A percentile compares a stretch with the other conserved stretches of the same genome.
Evolutionary conservation across 2,888 invertebrate genomes (phyloP).

Genomic region (Leptinotarsa rubiginosa): DNA sequence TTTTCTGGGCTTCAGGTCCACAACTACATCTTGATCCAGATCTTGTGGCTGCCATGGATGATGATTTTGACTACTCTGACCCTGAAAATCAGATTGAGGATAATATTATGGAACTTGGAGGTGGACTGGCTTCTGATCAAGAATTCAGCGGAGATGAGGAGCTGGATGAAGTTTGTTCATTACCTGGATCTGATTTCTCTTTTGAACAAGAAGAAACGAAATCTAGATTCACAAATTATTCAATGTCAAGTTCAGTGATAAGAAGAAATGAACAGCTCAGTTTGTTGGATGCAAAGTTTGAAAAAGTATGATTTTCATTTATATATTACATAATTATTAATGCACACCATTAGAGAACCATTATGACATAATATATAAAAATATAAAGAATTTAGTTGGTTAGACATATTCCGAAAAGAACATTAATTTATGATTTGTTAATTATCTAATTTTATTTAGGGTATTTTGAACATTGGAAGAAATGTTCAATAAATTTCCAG

Average conservation of each 20-base stretch:
- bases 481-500: no score
- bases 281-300: constrained; percentile 88
- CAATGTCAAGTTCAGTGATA: constrained; percentile 92
- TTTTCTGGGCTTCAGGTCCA: constrained; percentile 61
- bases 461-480: no score
- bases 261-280: constrained; percentile 84
- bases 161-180: constrained; percentile 66
- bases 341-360: no score
- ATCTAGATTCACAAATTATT: constrained; percentile 92
- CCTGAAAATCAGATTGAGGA: constrained; percentile 90
- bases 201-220: constrained; percentile 81
- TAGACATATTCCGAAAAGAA: no score
- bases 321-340: background rate
- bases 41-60: constrained; percentile 91
- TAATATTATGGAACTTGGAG: constrained; percentile 89
- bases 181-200: constrained; percentile 65
- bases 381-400: no score
- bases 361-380: no score
- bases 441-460: no score
- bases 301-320: constrained; percentile 72
- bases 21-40: constrained; percentile 90
- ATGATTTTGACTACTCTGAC: constrained; percentile 88
- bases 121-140: constrained; percentile 69
- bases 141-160: constrained; percentile 68
- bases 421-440: no score